Conservation (phyloP, 2,888 invertebrate genomes). For the Zonitis immaculata region DNA sequence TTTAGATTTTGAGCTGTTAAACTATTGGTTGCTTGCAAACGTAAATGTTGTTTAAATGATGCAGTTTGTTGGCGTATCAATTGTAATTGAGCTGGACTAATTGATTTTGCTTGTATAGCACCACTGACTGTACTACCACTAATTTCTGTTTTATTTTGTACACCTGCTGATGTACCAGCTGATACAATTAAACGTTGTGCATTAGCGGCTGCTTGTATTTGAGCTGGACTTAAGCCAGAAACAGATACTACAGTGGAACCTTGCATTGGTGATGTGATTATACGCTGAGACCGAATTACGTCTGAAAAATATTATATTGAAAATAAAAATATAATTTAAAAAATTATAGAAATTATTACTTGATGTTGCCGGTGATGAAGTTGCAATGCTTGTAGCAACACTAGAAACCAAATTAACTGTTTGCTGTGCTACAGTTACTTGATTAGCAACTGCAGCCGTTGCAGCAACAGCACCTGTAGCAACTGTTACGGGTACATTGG, state of each 20-base stretch:
- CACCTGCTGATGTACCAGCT: slow-evolving; percentile 28
- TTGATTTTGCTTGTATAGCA: slow-evolving; percentile 52
- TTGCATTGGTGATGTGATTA: slow-evolving; percentile 45
- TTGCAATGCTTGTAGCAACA: slow-evolving; percentile 48
- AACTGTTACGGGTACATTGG: slow-evolving; percentile 28
- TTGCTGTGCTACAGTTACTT: slow-evolving; percentile 22
- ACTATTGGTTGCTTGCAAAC: slow-evolving; percentile 38
- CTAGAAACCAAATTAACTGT: slow-evolving; percentile 6
- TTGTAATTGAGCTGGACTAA: slow-evolving; percentile 56
- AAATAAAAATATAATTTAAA: not conserved
- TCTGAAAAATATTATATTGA: slow-evolving; percentile 25
- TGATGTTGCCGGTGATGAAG: slow-evolving; percentile 42
- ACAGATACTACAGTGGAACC: slow-evolving; percentile 45
- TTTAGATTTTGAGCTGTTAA: slow-evolving; percentile 37
- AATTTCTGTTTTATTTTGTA: slow-evolving; percentile 41
- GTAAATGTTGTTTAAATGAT: slow-evolving; percentile 42
- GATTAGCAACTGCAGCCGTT: not conserved
- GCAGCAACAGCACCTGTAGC: slow-evolving; percentile 19
- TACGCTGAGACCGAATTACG: slow-evolving; percentile 41
- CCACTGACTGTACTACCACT: slow-evolving; percentile 20
- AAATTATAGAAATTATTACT: slow-evolving; percentile 32
- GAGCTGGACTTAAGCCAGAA: slow-evolving; percentile 43
- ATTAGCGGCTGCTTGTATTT: slow-evolving; percentile 45
- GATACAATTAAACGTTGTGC: slow-evolving; percentile 48
- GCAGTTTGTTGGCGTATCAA: slow-evolving; percentile 56